Percentiles rank a stretch among this genome's conserved stretches.
These are phyloP conservation scores for Tyria jacobaeae DNA, from an alignment of 2,888 invertebrate species.

Conservation along the genomic window DNA sequence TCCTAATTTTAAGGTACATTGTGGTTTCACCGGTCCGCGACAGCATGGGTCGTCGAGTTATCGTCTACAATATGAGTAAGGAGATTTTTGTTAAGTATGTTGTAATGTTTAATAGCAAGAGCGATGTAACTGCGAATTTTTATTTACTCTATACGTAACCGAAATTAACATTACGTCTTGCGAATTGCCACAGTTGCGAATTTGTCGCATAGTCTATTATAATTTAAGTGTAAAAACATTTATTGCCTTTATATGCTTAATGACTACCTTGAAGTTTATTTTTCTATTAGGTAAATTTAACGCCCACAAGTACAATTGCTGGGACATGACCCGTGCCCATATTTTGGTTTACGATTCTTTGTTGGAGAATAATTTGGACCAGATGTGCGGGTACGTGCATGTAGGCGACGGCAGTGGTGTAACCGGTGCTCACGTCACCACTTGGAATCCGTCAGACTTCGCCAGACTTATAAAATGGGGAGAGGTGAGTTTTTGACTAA, in stretches of 20 bases:
- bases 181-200: conserved; percentile 35
- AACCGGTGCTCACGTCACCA: conserved; percentile 88
- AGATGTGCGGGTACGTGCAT: conserved; percentile 91
- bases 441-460: conserved; percentile 91
- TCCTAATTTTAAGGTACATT: conserved; percentile 87
- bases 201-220: conserved; percentile 10
- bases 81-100: conserved; percentile 50
- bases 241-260: background rate
- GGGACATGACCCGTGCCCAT: conserved; percentile 90
- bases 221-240: background rate
- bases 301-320: conserved; percentile 88
- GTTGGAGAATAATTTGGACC: conserved; percentile 91
- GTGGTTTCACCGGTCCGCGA: conserved; percentile 92
- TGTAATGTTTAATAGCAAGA: conserved; percentile 28
- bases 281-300: conserved; percentile 88
- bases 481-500: conserved; percentile 82
- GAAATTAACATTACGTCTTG: conserved; percentile 10
- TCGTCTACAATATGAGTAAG: conserved; percentile 89
- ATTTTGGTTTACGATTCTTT: conserved; percentile 91
- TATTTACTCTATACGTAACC: conserved; percentile 13
- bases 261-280: background rate
- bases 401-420: conserved; percentile 89
- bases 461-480: conserved; percentile 91
- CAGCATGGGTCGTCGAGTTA: conserved; percentile 90
- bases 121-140: conserved; percentile 42